phyloP scores from a whole-genome alignment of 2,797 vertebrate species.

The Anguilla marmorata region DNA sequence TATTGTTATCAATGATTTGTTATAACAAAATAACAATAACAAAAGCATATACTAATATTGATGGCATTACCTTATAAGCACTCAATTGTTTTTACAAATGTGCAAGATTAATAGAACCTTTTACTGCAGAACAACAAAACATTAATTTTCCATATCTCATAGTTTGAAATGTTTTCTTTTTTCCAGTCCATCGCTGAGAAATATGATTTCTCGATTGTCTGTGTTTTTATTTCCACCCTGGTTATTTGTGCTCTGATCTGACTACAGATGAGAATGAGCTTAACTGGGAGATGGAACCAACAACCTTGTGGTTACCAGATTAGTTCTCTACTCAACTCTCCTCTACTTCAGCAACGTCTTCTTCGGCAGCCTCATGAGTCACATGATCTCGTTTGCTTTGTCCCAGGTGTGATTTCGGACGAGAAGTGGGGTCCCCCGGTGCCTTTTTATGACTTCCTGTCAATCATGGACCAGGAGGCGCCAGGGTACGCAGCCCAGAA shows the following conservation, averaged over 20 bases:
- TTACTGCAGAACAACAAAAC: background rate
- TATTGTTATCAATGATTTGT: background rate
- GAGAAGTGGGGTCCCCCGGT: constrained; percentile 79
- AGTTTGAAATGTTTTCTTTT: background rate
- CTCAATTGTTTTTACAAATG: background rate
- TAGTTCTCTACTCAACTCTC: background rate
- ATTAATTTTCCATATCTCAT: background rate
- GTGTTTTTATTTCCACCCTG: background rate
- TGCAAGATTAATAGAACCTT: background rate
- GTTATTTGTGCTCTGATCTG: background rate
- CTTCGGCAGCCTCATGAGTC: background rate
- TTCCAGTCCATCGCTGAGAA: background rate
- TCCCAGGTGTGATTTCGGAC: constrained; percentile 75
- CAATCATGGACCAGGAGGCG: constrained; percentile 76
- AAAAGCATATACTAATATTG: background rate
- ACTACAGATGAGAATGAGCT: background rate
- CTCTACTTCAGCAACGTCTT: background rate
- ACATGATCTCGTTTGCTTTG: constrained; percentile 25
- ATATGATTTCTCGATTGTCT: background rate
- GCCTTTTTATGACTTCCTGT: constrained; percentile 84
- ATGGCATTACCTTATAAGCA: background rate
- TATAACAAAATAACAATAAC: background rate
- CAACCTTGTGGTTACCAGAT: background rate
- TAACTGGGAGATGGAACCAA: background rate
- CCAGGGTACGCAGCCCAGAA: constrained; percentile 62